Percentiles rank a stretch among this genome's conserved stretches.
phyloP scores from a whole-genome alignment of 2,888 invertebrate species.

The Dynastes grantii region DNA sequence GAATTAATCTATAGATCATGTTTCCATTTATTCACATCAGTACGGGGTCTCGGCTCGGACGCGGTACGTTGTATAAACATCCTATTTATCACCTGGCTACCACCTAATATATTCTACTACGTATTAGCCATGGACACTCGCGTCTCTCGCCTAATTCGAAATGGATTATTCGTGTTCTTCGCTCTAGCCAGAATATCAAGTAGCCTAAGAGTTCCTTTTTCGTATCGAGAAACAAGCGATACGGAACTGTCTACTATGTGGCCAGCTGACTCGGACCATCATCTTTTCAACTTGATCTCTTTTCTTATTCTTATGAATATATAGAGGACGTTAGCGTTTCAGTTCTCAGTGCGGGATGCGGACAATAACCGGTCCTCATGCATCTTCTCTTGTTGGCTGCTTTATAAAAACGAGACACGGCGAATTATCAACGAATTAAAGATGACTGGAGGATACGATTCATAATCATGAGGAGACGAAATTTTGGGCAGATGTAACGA shows the following conservation, averaged over 20 bases:
- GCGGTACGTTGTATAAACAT: conserved; percentile 9
- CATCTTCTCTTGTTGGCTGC: not conserved
- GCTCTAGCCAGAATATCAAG: conserved; percentile 53
- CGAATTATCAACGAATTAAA: conserved; percentile 8
- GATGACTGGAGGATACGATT: not conserved
- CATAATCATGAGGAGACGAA: not conserved
- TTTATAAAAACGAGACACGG: conserved; percentile 25
- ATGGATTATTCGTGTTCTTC: conserved; percentile 13
- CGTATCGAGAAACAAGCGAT: not conserved
- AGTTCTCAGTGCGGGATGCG: conserved; percentile 28
- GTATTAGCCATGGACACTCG: conserved; percentile 19
- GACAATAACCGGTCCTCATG: conserved; percentile 27
- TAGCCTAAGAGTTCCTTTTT: conserved; percentile 52
- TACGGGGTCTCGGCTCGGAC: conserved; percentile 2
- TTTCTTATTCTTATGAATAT: not conserved
- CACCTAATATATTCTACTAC: conserved; percentile 48
- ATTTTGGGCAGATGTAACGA: not conserved
- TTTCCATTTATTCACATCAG: conserved; percentile 8
- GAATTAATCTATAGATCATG: conserved; percentile 14
- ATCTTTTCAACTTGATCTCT: not conserved
- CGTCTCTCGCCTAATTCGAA: conserved; percentile 23
- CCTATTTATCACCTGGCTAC: conserved; percentile 49
- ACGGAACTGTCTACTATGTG: not conserved
- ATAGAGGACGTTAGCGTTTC: not conserved
- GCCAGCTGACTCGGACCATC: not conserved